Percentiles rank a stretch among this genome's conserved stretches.
Evolutionary conservation across 2,888 invertebrate species (phyloP).

Genomic region (Drosophila acutilabella): DNA sequence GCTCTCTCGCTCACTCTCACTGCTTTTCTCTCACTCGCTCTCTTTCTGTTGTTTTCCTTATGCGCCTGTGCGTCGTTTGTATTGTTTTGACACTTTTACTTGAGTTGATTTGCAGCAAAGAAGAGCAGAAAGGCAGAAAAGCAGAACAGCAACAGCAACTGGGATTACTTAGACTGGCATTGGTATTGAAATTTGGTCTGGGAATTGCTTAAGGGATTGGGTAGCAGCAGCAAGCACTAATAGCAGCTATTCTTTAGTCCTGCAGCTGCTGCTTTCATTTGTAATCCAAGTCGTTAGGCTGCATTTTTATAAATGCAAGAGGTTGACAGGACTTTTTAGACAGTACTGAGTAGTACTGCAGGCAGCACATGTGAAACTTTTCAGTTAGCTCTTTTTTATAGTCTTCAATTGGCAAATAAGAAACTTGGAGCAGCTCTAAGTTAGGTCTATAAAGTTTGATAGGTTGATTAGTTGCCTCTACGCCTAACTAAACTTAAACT

Average conservation of each 20-base stretch:
- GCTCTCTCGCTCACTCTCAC: neutral
- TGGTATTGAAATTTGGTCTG: slow-evolving; percentile 9
- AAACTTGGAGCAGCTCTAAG: neutral
- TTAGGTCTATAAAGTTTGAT: neutral
- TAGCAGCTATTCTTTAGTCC: slow-evolving; percentile 15
- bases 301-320: slow-evolving; percentile 15
- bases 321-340: neutral
- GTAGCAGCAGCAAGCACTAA: slow-evolving; percentile 11
- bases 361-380: too few relatives aligned
- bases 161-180: slow-evolving; percentile 41
- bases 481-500: too few relatives aligned
- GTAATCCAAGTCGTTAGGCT: slow-evolving; percentile 23
- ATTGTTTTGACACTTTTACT: slow-evolving; percentile 77
- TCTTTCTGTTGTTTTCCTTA: neutral
- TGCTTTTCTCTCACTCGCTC: neutral
- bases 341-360: too few relatives aligned
- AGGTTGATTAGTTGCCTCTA: neutral
- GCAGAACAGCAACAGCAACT: slow-evolving; percentile 35
- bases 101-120: slow-evolving; percentile 70
- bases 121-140: slow-evolving; percentile 34
- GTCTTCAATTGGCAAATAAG: neutral
- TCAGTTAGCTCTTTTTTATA: too few relatives aligned
- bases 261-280: slow-evolving; percentile 16
- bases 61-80: slow-evolving; percentile 65
- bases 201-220: slow-evolving; percentile 22